phyloP scores from a whole-genome alignment of 1,140 invertebrate species.

The Lepidostoma basale region DNA sequence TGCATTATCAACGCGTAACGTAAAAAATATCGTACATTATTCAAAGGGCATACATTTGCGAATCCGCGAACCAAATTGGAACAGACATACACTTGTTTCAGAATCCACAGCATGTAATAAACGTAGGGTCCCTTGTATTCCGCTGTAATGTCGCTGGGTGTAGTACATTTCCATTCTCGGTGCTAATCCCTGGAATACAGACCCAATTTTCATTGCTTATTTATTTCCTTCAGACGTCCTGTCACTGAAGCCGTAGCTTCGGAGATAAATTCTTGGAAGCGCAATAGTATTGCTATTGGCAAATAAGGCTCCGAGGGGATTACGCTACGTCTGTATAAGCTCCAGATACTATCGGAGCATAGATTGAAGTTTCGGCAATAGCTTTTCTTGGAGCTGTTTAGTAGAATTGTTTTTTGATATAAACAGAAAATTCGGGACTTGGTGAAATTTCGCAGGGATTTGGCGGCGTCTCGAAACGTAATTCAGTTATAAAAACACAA shows the following conservation, averaged over 20 bases:
- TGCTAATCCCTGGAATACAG: neutral
- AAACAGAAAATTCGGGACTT: too few relatives aligned
- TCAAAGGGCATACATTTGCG: too few relatives aligned
- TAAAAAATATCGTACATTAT: too few relatives aligned
- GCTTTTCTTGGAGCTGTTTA: slow-evolving; percentile 18
- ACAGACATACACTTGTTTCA: too few relatives aligned
- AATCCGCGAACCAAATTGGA: too few relatives aligned
- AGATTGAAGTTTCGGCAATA: slow-evolving; percentile 26
- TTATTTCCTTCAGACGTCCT: neutral
- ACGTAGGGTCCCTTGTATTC: neutral
- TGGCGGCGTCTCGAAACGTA: too few relatives aligned
- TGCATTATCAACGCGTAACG: too few relatives aligned
- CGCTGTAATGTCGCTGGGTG: neutral
- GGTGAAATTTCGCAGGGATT: too few relatives aligned
- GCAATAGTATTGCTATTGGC: slow-evolving; percentile 19
- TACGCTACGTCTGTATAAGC: slow-evolving; percentile 8
- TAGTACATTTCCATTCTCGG: neutral
- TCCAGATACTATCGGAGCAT: slow-evolving; percentile 17
- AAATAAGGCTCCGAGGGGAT: slow-evolving; percentile 21
- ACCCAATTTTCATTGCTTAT: neutral
- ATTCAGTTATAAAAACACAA: too few relatives aligned
- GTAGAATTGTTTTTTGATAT: slow-evolving; percentile 13
- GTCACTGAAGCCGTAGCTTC: neutral
- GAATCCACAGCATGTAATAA: too few relatives aligned
- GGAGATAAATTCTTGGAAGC: slow-evolving; percentile 11